Percentiles rank a stretch among this genome's conserved stretches.
Evolutionary conservation across 2,797 vertebrate species (phyloP).

Genomic region (Stomatorhinus walkeri): DNA sequence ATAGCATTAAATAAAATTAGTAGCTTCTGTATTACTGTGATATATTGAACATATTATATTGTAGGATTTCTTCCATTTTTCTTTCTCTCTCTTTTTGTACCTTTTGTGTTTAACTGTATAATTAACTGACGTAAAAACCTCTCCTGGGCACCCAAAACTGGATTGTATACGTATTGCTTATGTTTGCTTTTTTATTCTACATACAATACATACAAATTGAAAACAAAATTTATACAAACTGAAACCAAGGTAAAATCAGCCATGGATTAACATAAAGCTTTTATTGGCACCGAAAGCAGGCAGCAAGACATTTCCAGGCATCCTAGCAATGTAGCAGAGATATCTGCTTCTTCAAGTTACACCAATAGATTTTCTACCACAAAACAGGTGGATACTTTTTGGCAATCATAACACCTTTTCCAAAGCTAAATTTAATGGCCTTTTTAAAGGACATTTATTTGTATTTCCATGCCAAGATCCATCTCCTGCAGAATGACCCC

Average conservation of each 20-base stretch:
- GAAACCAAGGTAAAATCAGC: background rate
- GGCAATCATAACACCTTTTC: background rate
- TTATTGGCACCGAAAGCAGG: background rate
- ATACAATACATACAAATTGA: background rate
- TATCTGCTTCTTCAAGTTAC: background rate
- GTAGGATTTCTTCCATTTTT: background rate
- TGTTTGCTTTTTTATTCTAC: background rate
- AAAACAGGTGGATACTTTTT: background rate
- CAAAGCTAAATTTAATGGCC: slow-evolving; percentile 11
- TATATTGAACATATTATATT: background rate
- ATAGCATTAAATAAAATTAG: background rate
- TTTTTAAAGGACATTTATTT: slow-evolving; percentile 23
- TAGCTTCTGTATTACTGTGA: background rate
- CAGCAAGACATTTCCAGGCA: background rate
- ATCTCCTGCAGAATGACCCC: background rate
- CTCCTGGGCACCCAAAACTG: background rate
- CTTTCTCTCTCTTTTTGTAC: background rate
- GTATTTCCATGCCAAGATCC: slow-evolving; percentile 15
- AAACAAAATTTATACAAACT: background rate
- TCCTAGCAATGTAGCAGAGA: background rate
- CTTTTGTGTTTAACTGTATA: background rate
- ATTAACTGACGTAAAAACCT: background rate
- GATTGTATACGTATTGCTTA: background rate
- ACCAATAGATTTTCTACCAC: background rate
- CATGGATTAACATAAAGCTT: background rate